Evolutionary conservation across 2,888 invertebrate species (phyloP), one percentile per base, ranked within the genome.

Genomic region (Heteromurus nitidus): DNA sequence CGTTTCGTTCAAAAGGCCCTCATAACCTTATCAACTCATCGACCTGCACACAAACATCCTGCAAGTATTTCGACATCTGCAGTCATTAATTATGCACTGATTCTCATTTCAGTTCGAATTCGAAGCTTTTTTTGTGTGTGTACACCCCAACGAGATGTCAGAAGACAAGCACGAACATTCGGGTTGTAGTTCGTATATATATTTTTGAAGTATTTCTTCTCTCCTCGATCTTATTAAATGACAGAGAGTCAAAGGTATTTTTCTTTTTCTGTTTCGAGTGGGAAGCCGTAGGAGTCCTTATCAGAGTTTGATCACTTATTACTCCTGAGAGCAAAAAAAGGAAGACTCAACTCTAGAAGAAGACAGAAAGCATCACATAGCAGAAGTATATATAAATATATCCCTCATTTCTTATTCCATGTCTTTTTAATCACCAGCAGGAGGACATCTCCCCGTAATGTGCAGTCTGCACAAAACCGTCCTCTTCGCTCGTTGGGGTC

Each of bases 251-350:
- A 64, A 50, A 64, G 36, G 47, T 47, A 53, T n/a, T n/a, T n/a
- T n/a, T n/a, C n/a, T n/a, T n/a, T n/a, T n/a, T n/a, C n/a, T 74
- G 55, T 62, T 47, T 72, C 30, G 67, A 76, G 76, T 76, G 76
- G 76, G 76, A 76, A 76, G 69, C 77, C 69, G 77, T 77, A 77
- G 77, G 77, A 77, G 77, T 77, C 69, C 77, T 77, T 77, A 77
- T 77, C 77, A 62, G 26, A 26, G 28, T 76, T 77, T 62, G 62
- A 77, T 77, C 77, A 62, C 62, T 77, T 77, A 77, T 67, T 76
- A 76, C 55, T 76, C 36, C 60, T 13, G 3, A 47, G 18, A 47
- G 47, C 11, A 18, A 20, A 50, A 16, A 16, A 50, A 50, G 1
- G 44, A 9, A 44, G 44, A 44, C 13, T 44, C 44, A 13, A 36